Base-by-base conservation (phyloP, 2,888 invertebrate species). In the Unio pictorum region DNA sequence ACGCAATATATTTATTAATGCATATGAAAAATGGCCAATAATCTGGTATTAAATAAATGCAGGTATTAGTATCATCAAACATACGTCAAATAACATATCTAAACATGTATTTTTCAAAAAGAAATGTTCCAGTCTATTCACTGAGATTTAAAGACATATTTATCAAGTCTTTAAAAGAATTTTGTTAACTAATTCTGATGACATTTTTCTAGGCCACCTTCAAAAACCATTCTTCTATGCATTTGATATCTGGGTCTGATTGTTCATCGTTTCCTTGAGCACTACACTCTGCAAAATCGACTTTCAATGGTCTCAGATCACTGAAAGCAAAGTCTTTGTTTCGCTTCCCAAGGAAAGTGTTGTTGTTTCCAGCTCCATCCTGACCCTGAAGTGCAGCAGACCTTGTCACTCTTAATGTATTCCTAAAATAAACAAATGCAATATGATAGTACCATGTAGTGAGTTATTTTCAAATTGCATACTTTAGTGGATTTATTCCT, bases 301-400 rank as follows among this genome's bases (percentile, higher is more conserved):
- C 93, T 75, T 93, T 93, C 68, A 93, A 92, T 34, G 92, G 88
- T 66, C 86, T 91, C 18, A 96, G 90, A 81, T 95, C 94, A 0
- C 93, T 91, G 89, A 97, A 97, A 83, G 94, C 94, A 90, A 98
- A 97, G 86, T 95, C 95, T 86, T 94, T 94, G 67, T 94, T 95
- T 55, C 81, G 69, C 86, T 94, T 94, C 26, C 96, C 96, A 54
- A 97, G 91, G 81, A 92, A 94, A 6, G 82, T 81, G 7, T 91
- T 88, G 61, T 90, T 90, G 83, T 92, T 93, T 54, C 74, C 77
- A n/a, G 91, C 91, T 0, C 91, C 90, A 61, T 85, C 86, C 2
- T 79, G 84, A 26, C 85, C 84, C 59, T 86, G 81, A 34, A 97
- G 91, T 83, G 96, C 95, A 84, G 93, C 95, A 56, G 94, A 93